Evolutionary conservation across 2,888 invertebrate genomes (phyloP).

Genomic region (Dasysyrphus tricinctus): DNA sequence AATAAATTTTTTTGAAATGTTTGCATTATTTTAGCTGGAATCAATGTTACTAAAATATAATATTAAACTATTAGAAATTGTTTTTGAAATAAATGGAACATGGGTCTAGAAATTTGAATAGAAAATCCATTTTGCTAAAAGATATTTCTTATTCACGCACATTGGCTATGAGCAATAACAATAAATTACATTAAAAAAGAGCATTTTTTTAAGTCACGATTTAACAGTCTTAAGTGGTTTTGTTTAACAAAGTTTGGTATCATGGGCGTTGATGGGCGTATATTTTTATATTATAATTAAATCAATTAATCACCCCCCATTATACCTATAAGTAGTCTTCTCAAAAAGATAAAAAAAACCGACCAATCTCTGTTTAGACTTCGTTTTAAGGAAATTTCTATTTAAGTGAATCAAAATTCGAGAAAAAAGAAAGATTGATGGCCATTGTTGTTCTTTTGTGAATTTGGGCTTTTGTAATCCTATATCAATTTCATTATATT

Average conservation of each 20-base stretch:
- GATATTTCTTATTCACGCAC: background rate
- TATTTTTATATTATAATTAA: background rate
- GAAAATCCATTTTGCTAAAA: background rate
- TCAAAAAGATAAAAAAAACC: background rate
- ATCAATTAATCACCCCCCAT: slow-evolving; percentile 17
- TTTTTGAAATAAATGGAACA: background rate
- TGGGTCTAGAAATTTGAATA: background rate
- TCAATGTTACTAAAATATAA: no score
- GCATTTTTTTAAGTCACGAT: background rate
- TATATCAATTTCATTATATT: background rate
- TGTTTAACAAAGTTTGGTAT: background rate
- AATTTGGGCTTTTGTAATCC: background rate
- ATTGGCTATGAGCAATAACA: background rate
- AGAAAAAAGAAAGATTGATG: background rate
- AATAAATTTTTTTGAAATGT: no score
- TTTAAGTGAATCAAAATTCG: background rate
- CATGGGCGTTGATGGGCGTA: background rate
- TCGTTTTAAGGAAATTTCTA: background rate
- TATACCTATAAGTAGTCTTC: background rate
- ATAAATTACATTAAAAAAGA: background rate
- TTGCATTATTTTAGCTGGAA: no score
- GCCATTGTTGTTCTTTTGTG: background rate
- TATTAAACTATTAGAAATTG: no score
- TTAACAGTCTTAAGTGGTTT: background rate
- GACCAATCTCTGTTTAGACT: background rate